These are phyloP conservation scores for Xyrauchen texanus DNA, from an alignment of 2,113 vertebrate species.

Conservation along the genomic window DNA sequence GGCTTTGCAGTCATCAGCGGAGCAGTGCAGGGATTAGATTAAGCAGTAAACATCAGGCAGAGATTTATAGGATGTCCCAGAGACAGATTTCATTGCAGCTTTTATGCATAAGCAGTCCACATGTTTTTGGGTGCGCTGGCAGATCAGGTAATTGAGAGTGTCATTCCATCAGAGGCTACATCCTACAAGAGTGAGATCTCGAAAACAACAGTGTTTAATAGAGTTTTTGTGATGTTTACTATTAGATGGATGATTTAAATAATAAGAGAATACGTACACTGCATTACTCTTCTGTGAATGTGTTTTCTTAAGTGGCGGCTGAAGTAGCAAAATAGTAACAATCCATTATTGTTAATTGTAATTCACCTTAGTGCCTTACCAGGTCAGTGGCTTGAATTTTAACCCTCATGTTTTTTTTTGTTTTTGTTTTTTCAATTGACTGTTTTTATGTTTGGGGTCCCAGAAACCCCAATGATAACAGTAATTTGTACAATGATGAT, in stretches of 20 bases:
- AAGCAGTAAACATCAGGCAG: slow-evolving; percentile 23
- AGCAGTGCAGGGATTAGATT: slow-evolving; percentile 18
- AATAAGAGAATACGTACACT: slow-evolving; percentile 4
- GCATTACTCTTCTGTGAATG: neutral
- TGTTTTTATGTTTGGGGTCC: too few relatives aligned
- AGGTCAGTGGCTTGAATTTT: slow-evolving; percentile 50
- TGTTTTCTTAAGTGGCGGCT: neutral
- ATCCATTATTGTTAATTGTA: slow-evolving; percentile 34
- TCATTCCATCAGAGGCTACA: slow-evolving; percentile 12
- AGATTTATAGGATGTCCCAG: slow-evolving; percentile 33
- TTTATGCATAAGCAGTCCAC: slow-evolving; percentile 30
- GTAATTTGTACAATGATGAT: too few relatives aligned
- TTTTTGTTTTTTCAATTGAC: too few relatives aligned
- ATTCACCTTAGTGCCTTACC: slow-evolving; percentile 50
- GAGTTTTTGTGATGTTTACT: slow-evolving; percentile 9
- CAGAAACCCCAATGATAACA: too few relatives aligned
- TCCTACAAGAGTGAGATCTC: slow-evolving; percentile 23
- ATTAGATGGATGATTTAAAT: slow-evolving; percentile 7
- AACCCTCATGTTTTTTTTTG: too few relatives aligned
- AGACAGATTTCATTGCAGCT: slow-evolving; percentile 20
- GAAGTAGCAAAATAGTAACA: neutral
- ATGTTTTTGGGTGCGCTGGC: slow-evolving; percentile 15
- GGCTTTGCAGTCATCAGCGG: slow-evolving; percentile 18
- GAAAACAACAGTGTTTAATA: neutral
- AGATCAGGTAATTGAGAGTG: slow-evolving; percentile 27